Evolutionary conservation across 1,140 invertebrate species (phyloP), one percentile per base, ranked within the genome.

Genomic region (Chionoecetes opilio): DNA sequence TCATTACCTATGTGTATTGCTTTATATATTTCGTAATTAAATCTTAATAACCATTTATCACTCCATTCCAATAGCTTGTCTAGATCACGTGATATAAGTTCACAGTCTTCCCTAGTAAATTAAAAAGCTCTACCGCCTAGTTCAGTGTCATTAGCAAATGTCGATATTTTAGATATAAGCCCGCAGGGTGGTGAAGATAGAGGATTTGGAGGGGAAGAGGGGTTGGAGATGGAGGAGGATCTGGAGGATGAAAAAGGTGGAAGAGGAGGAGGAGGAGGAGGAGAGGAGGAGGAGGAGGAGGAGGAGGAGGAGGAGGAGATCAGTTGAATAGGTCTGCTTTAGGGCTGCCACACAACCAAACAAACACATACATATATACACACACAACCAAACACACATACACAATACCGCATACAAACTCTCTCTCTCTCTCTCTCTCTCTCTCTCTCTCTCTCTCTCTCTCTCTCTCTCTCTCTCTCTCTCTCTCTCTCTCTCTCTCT

Each of bases 311-410:
- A 75, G 63, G 63, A 75, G 63, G 63, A 75, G 63, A 75, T 75
- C 63, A 75, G 63, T 75, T 75, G 63, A 75, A 75, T 75, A 75
- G 63, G 63, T 75, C 63, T 75, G 63, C 63, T 75, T 75, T 75
- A 75, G 63, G 63, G n/a, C 63, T 75, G 63, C 21, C 63, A 75
- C 63, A 75, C 63, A 75, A 17, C 26, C 63, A 75, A 17, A 75
- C 63, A 75, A 17, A 75, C 63, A 75, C 63, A 75, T 26, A 75
- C 63, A 75, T 26, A 75, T 26, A 75, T 26, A 75, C 63, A 75
- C 63, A 75, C 63, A 75, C 63, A n/a, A n/a, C n/a, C n/a, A n/a
- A n/a, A 75, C 63, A 75, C n/a, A 26, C 63, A 53, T 17, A 53
- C 46, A 53, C 46, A 53, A 53, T 17, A 53, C 46, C 9, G 46